phyloP scores from a whole-genome alignment of 2,888 invertebrate genomes.

The Physocephala rufipes region DNA sequence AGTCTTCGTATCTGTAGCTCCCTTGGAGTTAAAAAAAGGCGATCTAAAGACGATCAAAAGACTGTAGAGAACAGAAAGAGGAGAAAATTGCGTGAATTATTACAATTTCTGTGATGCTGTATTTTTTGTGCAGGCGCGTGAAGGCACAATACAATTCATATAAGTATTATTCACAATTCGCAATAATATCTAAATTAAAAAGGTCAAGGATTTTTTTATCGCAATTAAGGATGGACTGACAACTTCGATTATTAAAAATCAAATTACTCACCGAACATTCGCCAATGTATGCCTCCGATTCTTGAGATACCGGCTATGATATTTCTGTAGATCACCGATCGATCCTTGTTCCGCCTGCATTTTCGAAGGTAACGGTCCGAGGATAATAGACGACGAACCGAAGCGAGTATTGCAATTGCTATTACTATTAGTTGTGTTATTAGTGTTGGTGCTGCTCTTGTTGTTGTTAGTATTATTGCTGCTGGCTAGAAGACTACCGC shows the following conservation, averaged over 20 bases:
- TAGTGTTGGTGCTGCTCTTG: slow-evolving; percentile 48
- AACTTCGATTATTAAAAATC: too few relatives aligned
- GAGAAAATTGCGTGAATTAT: too few relatives aligned
- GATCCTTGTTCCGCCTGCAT: slow-evolving; percentile 95
- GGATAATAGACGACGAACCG: slow-evolving; percentile 56
- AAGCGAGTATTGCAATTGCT: slow-evolving; percentile 51
- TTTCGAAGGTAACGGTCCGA: slow-evolving; percentile 66
- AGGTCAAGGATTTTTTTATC: neutral
- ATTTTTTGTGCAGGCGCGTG: neutral
- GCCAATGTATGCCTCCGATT: slow-evolving; percentile 89
- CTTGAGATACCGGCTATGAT: slow-evolving; percentile 85
- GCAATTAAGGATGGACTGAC: too few relatives aligned
- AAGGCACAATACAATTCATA: neutral
- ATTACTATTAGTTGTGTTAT: slow-evolving; percentile 41
- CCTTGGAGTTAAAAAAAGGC: too few relatives aligned
- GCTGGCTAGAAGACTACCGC: slow-evolving; percentile 52
- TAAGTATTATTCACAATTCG: neutral
- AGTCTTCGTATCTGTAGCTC: too few relatives aligned
- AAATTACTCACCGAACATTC: slow-evolving; percentile 88
- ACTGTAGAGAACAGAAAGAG: too few relatives aligned
- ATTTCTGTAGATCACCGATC: slow-evolving; percentile 88
- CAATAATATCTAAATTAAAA: neutral
- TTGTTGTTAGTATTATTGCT: slow-evolving; percentile 49
- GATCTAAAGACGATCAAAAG: too few relatives aligned
- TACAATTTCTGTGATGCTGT: too few relatives aligned